Evolutionary conservation across 2,797 vertebrate genomes (phyloP).

Genomic region (Acipenser transmontanus): DNA sequence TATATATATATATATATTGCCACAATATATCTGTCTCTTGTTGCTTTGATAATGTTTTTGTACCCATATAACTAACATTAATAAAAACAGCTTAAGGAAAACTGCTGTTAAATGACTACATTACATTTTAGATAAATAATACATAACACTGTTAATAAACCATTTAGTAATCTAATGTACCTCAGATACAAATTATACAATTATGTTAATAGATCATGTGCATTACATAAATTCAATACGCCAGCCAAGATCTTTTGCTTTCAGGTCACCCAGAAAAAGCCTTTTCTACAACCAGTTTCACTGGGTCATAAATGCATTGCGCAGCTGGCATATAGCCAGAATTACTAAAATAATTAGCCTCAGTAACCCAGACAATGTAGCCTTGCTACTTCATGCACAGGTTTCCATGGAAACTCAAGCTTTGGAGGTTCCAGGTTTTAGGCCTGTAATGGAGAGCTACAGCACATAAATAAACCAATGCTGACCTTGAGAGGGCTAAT

Average conservation of each 20-base stretch:
- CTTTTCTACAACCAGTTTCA: slow-evolving; percentile 34
- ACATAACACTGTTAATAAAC: no score
- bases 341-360: slow-evolving; percentile 60
- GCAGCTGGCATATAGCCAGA: slow-evolving; percentile 41
- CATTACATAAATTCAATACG: no score
- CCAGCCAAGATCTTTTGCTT: not conserved
- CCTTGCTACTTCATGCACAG: slow-evolving; percentile 30
- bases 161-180: no score
- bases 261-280: slow-evolving; percentile 13
- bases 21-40: no score
- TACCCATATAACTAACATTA: no score
- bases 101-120: no score
- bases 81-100: no score
- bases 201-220: no score
- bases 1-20: no score
- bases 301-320: slow-evolving; percentile 32
- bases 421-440: slow-evolving; percentile 27
- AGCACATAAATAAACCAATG: slow-evolving; percentile 33
- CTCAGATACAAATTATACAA: no score
- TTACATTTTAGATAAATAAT: no score
- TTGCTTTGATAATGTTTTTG: no score
- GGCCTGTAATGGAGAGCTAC: slow-evolving; percentile 29
- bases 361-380: slow-evolving; percentile 43
- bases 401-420: slow-evolving; percentile 55
- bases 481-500: slow-evolving; percentile 19